Conservation (phyloP, 2,797 vertebrate genomes). For the Pteronotus mesoamericanus region DNA sequence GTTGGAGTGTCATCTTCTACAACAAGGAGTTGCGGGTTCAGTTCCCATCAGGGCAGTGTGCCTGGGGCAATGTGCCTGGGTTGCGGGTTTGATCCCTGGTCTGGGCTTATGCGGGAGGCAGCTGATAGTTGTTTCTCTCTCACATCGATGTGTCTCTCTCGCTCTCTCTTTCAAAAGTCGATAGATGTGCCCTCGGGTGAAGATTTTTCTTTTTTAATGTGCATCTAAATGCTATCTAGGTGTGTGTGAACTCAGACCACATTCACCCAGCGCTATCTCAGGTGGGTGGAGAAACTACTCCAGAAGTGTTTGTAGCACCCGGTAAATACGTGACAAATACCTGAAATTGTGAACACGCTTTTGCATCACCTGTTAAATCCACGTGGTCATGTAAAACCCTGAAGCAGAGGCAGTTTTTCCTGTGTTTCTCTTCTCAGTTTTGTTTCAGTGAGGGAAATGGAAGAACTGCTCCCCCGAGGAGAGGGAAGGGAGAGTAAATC, state of each 20-base stretch:
- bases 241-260: neutral
- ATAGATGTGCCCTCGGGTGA: neutral
- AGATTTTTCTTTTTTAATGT: neutral
- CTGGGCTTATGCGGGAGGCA: neutral
- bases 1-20: too few relatives aligned
- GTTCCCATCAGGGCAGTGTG: too few relatives aligned
- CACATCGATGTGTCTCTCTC: neutral
- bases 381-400: fast-evolving
- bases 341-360: fast-evolving
- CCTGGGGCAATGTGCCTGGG: too few relatives aligned
- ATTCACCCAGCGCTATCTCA: neutral
- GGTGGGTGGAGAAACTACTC: neutral
- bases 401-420: neutral
- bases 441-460: neutral
- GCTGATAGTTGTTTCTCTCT: neutral
- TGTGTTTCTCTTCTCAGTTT: neutral
- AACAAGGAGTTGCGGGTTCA: too few relatives aligned
- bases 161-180: too few relatives aligned
- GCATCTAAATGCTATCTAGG: neutral
- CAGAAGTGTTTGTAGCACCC: neutral
- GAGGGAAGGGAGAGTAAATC: neutral
- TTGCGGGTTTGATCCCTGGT: neutral
- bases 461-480: neutral
- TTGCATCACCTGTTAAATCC: neutral
- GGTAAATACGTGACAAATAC: too few relatives aligned